Percentiles rank a stretch among this genome's conserved stretches.
These are phyloP conservation scores for Aphaenogaster floridana DNA, from an alignment of 1,140 invertebrate species.

Conservation along the genomic window DNA sequence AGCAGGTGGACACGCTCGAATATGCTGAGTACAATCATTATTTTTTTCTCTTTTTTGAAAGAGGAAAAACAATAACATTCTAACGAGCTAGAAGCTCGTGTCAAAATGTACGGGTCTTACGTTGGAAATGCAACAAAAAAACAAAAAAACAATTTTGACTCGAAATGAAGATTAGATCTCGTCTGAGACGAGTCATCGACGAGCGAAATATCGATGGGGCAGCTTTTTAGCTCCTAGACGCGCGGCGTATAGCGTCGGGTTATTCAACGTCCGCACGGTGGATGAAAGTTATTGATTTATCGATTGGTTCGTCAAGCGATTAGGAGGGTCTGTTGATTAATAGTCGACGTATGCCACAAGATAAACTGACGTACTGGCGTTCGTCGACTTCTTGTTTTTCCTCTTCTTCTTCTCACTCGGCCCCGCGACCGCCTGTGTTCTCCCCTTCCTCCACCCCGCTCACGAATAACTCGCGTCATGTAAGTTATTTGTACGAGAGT, in stretches of 20 bases:
- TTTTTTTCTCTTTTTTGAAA: background rate
- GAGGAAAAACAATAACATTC: background rate
- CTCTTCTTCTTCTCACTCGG: slow-evolving; percentile 49
- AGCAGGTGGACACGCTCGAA: slow-evolving; percentile 12
- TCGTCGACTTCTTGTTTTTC: slow-evolving; percentile 65
- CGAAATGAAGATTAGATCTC: slow-evolving; percentile 50
- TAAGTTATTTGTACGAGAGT: slow-evolving; percentile 71
- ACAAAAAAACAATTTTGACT: slow-evolving; percentile 16
- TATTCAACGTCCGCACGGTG: slow-evolving; percentile 41
- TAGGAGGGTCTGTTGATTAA: slow-evolving; percentile 78
- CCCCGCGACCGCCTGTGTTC: slow-evolving; percentile 27
- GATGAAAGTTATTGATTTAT: slow-evolving; percentile 78
- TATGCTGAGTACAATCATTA: background rate
- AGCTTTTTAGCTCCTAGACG: slow-evolving; percentile 63
- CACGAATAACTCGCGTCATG: slow-evolving; percentile 79
- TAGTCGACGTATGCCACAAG: slow-evolving; percentile 76
- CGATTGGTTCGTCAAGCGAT: slow-evolving; percentile 76
- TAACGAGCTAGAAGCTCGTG: background rate
- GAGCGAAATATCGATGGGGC: slow-evolving; percentile 29
- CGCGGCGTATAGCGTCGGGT: slow-evolving; percentile 40
- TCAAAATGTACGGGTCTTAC: background rate
- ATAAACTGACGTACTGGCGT: slow-evolving; percentile 72
- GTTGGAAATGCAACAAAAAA: background rate
- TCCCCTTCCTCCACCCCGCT: slow-evolving; percentile 21
- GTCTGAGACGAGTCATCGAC: slow-evolving; percentile 3